Evolutionary conservation across 1,140 invertebrate genomes (phyloP), one percentile per base, ranked within the genome.

Genomic region (Trissolcus basalis): DNA sequence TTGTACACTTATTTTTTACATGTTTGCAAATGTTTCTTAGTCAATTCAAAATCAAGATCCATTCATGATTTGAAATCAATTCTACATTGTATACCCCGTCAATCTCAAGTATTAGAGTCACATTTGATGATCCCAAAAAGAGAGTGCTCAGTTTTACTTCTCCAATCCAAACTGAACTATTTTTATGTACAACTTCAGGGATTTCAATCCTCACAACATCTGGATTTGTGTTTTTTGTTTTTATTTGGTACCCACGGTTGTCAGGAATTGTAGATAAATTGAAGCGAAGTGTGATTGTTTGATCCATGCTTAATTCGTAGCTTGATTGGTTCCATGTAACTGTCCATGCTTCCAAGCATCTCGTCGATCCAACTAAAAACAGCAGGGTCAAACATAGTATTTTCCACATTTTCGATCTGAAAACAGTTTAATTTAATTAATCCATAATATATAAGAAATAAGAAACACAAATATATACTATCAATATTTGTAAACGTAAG

Each of bases 51-150:
- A 27, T 27, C 19, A 27, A 48, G 8, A 48, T 48, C 8, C 11
- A 12, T 45, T 45, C 3, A 12, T 5, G n/a, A n/a, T n/a, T n/a
- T 45, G 13, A 45, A 3, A 39, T 3, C 36, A n/a, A 14, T 3
- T 45, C 7, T 1, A 45, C 3, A 9, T 13, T 14, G 2, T 8
- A 45, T 73, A 73, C 70, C 49, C 14, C 49, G 35, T 73, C 19
- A 27, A 53, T 15, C n/a, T 35, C 0, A n/a, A 73, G 12, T 41
- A 19, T 1, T n/a, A 73, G 0, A 1, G 70, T 60, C 4, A 73
- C 19, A 60, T 73, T 65, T 45, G 70, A 16, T 43, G 70, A 73
- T 10, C 70, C 70, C n/a, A 73, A 33, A 10, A 73, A 73, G n/a
- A 65, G 8, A 6, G 48, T 27, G 0, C 0, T 55, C 9, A 74